Conservation (phyloP, 2,797 vertebrate genomes). For the Poecilia velifera region DNA sequence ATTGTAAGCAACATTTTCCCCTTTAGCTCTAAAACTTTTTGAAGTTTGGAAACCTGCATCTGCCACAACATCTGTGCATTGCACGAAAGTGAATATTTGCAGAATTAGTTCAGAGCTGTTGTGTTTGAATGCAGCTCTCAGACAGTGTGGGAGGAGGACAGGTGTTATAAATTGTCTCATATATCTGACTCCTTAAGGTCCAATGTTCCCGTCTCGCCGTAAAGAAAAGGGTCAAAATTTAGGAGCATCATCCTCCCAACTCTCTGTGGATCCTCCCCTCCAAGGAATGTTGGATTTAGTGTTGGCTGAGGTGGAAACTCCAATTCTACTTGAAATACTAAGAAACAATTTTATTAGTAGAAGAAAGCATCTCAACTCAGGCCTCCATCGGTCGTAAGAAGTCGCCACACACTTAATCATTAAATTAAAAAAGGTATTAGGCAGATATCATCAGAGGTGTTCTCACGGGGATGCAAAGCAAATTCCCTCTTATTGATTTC, state of each 20-base stretch:
- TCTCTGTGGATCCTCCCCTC: constrained; percentile 17
- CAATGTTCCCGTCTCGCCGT: constrained; percentile 23
- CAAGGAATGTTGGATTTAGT: constrained; percentile 32
- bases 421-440: background rate
- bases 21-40: background rate
- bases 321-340: background rate
- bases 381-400: background rate
- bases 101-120: constrained; percentile 20
- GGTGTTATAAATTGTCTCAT: constrained; percentile 28
- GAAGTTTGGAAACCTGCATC: background rate
- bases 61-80: background rate
- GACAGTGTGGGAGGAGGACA: constrained; percentile 32
- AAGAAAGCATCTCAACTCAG: background rate
- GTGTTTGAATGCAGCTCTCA: constrained; percentile 19
- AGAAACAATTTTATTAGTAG: background rate
- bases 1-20: background rate
- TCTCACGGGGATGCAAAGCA: background rate
- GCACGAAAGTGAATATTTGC: constrained; percentile 13
- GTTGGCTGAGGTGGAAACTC: background rate
- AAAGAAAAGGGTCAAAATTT: constrained; percentile 30
- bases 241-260: constrained; percentile 24
- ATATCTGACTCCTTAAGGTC: constrained; percentile 16
- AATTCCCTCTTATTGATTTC: constrained; percentile 1
- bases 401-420: background rate
- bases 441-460: background rate